Base-by-base conservation (phyloP, 2,113 vertebrate genomes). In the Ageneiosus marmoratus region DNA sequence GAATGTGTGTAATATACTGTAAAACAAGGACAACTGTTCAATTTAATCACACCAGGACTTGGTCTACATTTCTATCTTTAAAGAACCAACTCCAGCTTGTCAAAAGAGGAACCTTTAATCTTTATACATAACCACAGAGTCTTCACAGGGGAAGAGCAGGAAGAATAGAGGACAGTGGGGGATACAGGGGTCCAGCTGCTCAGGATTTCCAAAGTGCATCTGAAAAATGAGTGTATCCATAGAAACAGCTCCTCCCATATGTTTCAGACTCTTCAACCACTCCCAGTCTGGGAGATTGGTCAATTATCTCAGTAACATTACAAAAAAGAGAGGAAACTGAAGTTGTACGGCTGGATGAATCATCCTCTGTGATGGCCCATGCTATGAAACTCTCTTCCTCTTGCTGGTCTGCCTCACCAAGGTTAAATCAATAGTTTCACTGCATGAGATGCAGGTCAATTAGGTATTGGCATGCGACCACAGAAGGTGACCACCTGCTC, bases 401-500 rank as follows among this genome's bases (percentile, higher is more conserved):
- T 74, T 86, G 63, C 82, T 80, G 83, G 81, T 87, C 72, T 83
- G 80, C 69, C 72, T 63, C 72, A 37, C 86, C 81, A 63, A 80
- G 82, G 87, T 90, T 89, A 89, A 90, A 93, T 93, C 90, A 89
- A 91, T 92, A 88, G 67, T 83, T 86, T 84, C 86, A 86, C 89
- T 87, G 89, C 88, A 87, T 79, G 74, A 86, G 86, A 86, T 85
- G 85, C 90, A 82, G 88, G 88, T 91, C 89, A 87, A 92, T 92
- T 91, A 90, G 90, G 84, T 89, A 91, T 92, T 91, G 91, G 89
- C 90, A 92, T 87, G 77, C 41, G 32, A 60, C 87, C 86, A 83
- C 80, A 88, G 84, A 84, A 77, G 90, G 86, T 85, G 81, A 88
- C 90, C 92, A 92, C 92, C 92, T 93, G 91, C 91, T 91, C 86